phyloP scores from a whole-genome alignment of 2,797 vertebrate genomes.

The Serranus cabrilla region DNA sequence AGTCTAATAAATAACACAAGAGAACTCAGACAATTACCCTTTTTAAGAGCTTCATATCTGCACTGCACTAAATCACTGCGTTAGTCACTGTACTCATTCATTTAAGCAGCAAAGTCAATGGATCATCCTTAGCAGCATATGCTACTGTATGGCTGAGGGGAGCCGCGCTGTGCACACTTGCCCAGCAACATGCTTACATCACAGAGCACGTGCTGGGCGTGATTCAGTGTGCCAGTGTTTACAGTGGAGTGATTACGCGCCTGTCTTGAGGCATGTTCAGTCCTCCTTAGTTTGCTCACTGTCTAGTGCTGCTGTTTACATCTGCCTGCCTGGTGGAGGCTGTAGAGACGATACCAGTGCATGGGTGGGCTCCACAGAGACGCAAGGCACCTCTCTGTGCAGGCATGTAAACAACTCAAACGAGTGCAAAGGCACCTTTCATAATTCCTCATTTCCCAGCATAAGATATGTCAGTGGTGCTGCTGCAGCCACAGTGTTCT shows the following conservation, averaged over 20 bases:
- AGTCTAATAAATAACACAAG: background rate
- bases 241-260: slow-evolving; percentile 80
- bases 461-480: slow-evolving; percentile 70
- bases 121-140: slow-evolving; percentile 78
- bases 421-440: slow-evolving; percentile 67
- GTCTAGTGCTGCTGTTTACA: slow-evolving; percentile 75
- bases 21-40: background rate
- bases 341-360: slow-evolving; percentile 46
- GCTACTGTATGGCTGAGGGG: slow-evolving; percentile 78
- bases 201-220: slow-evolving; percentile 83
- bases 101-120: slow-evolving; percentile 75
- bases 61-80: slow-evolving; percentile 62
- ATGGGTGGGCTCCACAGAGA: slow-evolving; percentile 57
- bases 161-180: slow-evolving; percentile 81
- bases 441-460: slow-evolving; percentile 69
- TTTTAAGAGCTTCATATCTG: slow-evolving; percentile 47
- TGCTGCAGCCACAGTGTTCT: slow-evolving; percentile 78
- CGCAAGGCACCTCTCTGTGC: slow-evolving; percentile 32
- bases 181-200: slow-evolving; percentile 88
- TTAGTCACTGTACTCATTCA: slow-evolving; percentile 66
- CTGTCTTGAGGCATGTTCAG: slow-evolving; percentile 79
- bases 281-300: slow-evolving; percentile 64
- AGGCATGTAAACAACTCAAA: slow-evolving; percentile 59
- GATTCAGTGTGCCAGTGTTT: slow-evolving; percentile 82
- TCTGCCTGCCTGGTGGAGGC: slow-evolving; percentile 58